Percentiles rank a stretch among this genome's conserved stretches.
These are phyloP conservation scores for Danio choprae DNA, from an alignment of 2,797 vertebrate genomes.

Conservation along the genomic window DNA sequence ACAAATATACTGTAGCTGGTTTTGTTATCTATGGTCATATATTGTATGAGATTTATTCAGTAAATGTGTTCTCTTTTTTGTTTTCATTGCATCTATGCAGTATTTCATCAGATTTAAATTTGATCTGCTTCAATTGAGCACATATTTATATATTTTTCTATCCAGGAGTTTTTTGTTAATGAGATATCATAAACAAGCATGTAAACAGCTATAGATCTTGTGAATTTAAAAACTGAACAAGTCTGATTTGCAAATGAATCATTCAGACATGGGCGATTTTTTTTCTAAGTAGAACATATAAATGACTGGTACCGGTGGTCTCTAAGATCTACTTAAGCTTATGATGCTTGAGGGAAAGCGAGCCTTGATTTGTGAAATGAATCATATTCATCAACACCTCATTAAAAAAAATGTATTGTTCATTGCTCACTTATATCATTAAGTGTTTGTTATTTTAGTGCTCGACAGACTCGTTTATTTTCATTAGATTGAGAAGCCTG, in stretches of 20 bases:
- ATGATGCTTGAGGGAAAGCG: neutral
- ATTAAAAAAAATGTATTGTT: neutral
- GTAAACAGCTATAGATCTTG: too few relatives aligned
- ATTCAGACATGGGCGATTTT: neutral
- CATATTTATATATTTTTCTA: too few relatives aligned
- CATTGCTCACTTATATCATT: neutral
- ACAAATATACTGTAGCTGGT: too few relatives aligned
- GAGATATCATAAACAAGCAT: too few relatives aligned
- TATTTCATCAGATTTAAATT: too few relatives aligned
- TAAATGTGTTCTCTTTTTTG: too few relatives aligned
- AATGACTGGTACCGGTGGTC: neutral
- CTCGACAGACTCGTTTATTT: neutral
- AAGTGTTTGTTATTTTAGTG: neutral
- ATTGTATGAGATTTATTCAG: too few relatives aligned
- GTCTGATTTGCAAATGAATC: neutral
- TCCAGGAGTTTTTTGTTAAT: too few relatives aligned
- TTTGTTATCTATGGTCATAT: too few relatives aligned
- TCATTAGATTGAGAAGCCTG: neutral
- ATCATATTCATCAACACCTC: neutral
- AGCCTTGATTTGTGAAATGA: neutral
- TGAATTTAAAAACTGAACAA: neutral
- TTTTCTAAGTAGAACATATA: neutral
- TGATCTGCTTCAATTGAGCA: too few relatives aligned
- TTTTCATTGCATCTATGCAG: too few relatives aligned
- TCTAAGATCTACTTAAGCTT: neutral